Conservation (phyloP, 2,113 vertebrate species). For the Urocitellus parryii region DNA sequence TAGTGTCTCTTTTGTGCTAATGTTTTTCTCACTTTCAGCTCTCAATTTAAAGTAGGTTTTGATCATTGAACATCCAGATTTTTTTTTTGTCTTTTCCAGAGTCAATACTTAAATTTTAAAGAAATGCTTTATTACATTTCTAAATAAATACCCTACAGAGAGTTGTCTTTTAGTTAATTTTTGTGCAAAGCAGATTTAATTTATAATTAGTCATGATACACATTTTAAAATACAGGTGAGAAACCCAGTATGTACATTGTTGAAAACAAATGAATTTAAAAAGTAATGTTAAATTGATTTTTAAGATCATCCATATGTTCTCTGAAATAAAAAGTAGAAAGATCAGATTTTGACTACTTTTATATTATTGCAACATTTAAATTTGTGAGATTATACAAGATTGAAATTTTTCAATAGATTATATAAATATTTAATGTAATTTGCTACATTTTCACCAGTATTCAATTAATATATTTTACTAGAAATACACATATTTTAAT, state of each 20-base stretch:
- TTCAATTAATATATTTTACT: neutral
- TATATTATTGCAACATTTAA: neutral
- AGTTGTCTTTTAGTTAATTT: conserved; percentile 42
- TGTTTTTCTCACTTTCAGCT: neutral
- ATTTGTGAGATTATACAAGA: neutral
- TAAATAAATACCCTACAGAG: neutral
- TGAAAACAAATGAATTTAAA: conserved; percentile 47
- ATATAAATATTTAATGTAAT: neutral
- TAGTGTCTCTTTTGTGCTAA: neutral
- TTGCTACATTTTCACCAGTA: neutral
- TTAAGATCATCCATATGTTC: conserved; percentile 16
- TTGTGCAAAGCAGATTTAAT: conserved; percentile 25
- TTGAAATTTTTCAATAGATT: conserved; percentile 1
- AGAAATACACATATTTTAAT: neutral
- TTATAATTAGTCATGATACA: conserved; percentile 53
- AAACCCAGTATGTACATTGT: neutral
- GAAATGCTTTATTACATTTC: conserved; percentile 32
- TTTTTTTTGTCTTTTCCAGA: neutral
- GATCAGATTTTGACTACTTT: neutral
- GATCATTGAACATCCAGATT: neutral
- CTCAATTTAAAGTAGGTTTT: conserved; percentile 14
- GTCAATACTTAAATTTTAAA: neutral
- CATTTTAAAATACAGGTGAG: conserved; percentile 20
- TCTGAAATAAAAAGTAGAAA: neutral
- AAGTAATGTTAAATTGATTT: conserved; percentile 36